These are phyloP conservation scores for Synergus umbraculus DNA, from an alignment of 2,888 invertebrate genomes.

Conservation along the genomic window DNA sequence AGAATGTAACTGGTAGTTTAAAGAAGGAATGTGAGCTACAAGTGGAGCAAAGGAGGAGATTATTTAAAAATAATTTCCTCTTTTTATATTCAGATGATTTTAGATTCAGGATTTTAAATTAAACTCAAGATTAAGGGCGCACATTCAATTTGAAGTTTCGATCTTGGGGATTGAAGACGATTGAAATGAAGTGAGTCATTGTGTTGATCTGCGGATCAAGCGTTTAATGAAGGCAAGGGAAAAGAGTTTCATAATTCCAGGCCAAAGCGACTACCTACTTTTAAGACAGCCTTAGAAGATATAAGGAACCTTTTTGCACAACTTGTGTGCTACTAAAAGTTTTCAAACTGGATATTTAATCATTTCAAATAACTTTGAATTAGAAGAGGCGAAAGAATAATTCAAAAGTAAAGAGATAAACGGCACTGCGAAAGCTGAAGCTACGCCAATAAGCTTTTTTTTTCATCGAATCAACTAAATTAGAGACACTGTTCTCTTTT, in stretches of 20 bases:
- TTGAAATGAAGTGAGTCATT: slow-evolving; percentile 31
- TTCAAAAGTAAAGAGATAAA: not conserved
- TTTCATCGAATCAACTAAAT: slow-evolving; percentile 1
- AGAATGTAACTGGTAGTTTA: not conserved
- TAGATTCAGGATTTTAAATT: slow-evolving; percentile 24
- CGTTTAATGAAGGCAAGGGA: slow-evolving; percentile 19
- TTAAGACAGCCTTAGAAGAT: not conserved
- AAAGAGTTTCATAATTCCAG: slow-evolving; percentile 23
- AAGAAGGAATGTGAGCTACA: not conserved
- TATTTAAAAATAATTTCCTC: not conserved
- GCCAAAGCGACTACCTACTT: not conserved
- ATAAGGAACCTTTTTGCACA: not conserved
- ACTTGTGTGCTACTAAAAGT: not conserved
- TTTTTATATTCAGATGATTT: not conserved
- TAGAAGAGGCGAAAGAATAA: not conserved
- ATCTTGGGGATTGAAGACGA: slow-evolving; percentile 45
- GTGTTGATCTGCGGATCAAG: slow-evolving; percentile 6
- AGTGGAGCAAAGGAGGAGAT: not conserved
- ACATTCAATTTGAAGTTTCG: slow-evolving; percentile 43
- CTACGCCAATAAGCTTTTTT: not conserved
- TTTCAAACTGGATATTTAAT: no score
- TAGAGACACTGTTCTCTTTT: not conserved
- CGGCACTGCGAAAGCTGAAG: not conserved
- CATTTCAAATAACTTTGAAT: not conserved
- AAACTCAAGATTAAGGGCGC: slow-evolving; percentile 39